These are phyloP conservation scores for Rana temporaria DNA, from an alignment of 2,113 vertebrate genomes.

Conservation along the genomic window DNA sequence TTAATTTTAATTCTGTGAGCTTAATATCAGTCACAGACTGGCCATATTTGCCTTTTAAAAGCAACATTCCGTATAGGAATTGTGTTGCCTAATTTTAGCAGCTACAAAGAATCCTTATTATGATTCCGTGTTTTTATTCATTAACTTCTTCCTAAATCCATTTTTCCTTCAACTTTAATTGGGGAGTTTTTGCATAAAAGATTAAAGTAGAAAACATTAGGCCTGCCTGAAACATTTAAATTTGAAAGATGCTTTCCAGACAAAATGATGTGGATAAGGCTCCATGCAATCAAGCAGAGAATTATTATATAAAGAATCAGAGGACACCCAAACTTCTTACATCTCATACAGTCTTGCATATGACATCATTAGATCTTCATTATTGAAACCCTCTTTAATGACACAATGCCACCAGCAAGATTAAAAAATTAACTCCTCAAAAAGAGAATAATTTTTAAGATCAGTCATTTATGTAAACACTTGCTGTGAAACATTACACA, in stretches of 20 bases:
- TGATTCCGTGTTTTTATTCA: not conserved
- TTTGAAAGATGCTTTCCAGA: no score
- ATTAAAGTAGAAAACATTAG: not conserved
- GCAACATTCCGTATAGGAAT: no score
- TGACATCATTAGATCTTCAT: slow-evolving; percentile 29
- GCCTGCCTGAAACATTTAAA: not conserved
- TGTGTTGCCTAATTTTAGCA: no score
- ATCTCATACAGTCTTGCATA: not conserved
- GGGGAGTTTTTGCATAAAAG: not conserved
- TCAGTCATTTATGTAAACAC: slow-evolving; percentile 56
- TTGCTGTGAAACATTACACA: slow-evolving; percentile 50
- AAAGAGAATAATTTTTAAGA: slow-evolving; percentile 30
- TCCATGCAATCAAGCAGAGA: not conserved
- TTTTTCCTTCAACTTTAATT: not conserved
- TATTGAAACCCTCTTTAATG: slow-evolving; percentile 39
- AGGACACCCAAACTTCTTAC: slow-evolving; percentile 18
- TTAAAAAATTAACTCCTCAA: not conserved
- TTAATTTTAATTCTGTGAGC: no score
- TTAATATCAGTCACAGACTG: no score
- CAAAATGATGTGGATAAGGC: not conserved
- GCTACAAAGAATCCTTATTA: no score
- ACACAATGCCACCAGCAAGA: slow-evolving; percentile 40
- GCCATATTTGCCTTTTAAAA: no score
- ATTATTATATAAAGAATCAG: not conserved
- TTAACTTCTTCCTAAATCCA: not conserved